Evolutionary conservation across 2,888 invertebrate genomes (phyloP), one percentile per base, ranked within the genome.

Genomic region (Athalia circularis): DNA sequence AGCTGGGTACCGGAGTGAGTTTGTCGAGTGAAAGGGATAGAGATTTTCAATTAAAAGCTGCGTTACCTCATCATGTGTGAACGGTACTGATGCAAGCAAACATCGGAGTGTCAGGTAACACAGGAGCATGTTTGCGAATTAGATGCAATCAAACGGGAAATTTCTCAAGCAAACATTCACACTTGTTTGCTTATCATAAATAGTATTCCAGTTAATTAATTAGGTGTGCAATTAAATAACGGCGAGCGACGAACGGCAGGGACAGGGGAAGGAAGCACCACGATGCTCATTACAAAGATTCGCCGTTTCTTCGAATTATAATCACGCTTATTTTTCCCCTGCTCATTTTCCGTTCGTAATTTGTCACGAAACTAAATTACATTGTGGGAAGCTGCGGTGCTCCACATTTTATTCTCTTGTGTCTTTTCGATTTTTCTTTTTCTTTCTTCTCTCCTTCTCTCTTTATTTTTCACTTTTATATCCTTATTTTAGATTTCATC

Each of bases 121-220:
- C 83, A 80, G 84, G 80, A 85, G 83, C 83, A 82, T 87, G 83
- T 87, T 87, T 88, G 86, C 88, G 84, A 87, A 88, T 88, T 87
- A 87, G 86, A 82, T 82, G 86, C 87, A 88, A 87, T 88, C 88
- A 88, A 87, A 87, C 84, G 87, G 84, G 83, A 87, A 88, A 88
- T 88, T 84, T 83, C 84, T 82, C 83, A 65, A 80, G 83, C 84
- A 85, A 87, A 88, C 84, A 86, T 82, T 80, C 59, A 72, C 72
- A 76, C 79, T 77, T 82, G 84, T 85, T 87, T 85, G 83, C 84
- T 83, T 81, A 85, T 86, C 84, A 81, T 84, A 83, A 85, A 82
- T 79, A 78, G 67, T 77, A 70, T 68, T 61, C 43, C 68, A 67
- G 78, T 78, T 85, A 84, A 84, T 84, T 84, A 80, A 79, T 84